These are phyloP conservation scores for Porphyrio hochstetteri DNA, from an alignment of 2,113 vertebrate species.

Conservation along the genomic window DNA sequence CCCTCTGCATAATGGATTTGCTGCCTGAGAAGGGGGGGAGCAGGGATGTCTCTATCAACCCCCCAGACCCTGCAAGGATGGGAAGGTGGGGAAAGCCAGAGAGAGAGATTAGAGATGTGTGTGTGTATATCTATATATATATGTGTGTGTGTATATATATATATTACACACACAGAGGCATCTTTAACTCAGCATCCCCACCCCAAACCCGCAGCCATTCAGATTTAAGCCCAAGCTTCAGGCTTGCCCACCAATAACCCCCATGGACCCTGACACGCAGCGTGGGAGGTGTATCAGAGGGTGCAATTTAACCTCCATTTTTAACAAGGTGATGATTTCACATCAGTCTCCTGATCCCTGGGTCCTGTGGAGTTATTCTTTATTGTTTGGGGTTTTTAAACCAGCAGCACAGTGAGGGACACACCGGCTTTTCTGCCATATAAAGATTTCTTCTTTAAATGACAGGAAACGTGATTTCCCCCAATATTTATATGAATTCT, in stretches of 20 bases:
- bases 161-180: fast-evolving
- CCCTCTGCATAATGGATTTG: not conserved
- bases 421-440: not conserved
- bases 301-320: not conserved
- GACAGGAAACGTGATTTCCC: not conserved
- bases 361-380: not conserved
- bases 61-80: fast-evolving
- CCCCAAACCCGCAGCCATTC: too few relatives aligned
- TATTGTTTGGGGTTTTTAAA: not conserved
- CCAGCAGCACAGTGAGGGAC: not conserved
- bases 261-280: fast-evolving
- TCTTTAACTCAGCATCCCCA: not conserved
- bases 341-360: not conserved
- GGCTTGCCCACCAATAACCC: not conserved
- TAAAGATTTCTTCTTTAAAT: slow-evolving; percentile 34
- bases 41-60: not conserved
- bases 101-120: not conserved
- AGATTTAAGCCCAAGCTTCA: too few relatives aligned
- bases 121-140: fast-evolving
- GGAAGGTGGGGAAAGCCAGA: not conserved
- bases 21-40: not conserved
- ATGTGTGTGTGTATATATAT: too few relatives aligned
- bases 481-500: slow-evolving; percentile 50
- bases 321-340: not conserved
- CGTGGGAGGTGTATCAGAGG: fast-evolving